Evolutionary conservation across 2,888 invertebrate species (phyloP), one percentile per base, ranked within the genome.

Genomic region (Caenorhabditis imperialis): DNA sequence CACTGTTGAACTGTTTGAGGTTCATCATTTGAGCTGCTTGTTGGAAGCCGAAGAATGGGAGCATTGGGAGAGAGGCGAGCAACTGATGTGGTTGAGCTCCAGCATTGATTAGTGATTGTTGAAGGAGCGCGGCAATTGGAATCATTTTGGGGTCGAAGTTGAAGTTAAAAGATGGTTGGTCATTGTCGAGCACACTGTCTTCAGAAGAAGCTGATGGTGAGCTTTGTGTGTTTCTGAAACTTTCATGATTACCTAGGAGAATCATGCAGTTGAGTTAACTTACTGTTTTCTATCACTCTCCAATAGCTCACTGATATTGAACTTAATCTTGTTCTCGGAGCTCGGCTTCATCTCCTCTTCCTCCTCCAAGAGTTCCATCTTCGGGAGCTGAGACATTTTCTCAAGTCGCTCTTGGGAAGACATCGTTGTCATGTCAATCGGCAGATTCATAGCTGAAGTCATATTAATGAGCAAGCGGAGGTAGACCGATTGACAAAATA

Each of bases 201-300:
- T 77, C 79, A 4, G 79, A 84, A 67, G 71, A 84, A 8, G 51
- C 77, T 53, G 75, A 84, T 69, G 70, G 83, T 25, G 63, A 84
- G 38, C 55, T 78, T 70, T 65, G 82, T 50, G 62, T 75, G 62
- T 55, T 77, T 72, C 82, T 81, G 45, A 27, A 63, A 60, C 45
- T 48, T 45, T 18, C 30, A 27, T 10, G 23, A 42, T 42, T 20
- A 35, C 14, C 38, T 45, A 18, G 33, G 4, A 16, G 23, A 33
- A 27, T 2, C 6, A 22, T 20, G 1, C 6, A 35, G n/a, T n/a
- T n/a, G n/a, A n/a, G n/a, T n/a, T n/a, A 44, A 69, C 77, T 61
- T 47, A 79, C 79, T 35, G 55, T 51, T 75, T 79, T 14, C 44
- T 37, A 23, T 61, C 63, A 23, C 25, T 44, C 6, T 79, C 79